phyloP scores from a whole-genome alignment of 2,888 invertebrate genomes.

The Drosophila yooni region DNA sequence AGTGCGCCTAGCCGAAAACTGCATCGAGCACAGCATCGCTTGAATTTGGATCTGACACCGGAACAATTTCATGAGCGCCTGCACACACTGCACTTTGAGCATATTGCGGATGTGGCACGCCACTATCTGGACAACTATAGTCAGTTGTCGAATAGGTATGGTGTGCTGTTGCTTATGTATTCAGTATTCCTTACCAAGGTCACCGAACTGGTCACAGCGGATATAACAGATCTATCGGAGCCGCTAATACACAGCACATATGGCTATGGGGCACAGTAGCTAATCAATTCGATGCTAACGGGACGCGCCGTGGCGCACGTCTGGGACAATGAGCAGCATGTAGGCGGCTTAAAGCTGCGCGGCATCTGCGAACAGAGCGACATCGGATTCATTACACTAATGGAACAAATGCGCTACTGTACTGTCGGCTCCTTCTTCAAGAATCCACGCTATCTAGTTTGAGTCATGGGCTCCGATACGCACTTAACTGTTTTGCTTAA shows the following conservation, averaged over 20 bases:
- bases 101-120: conserved; percentile 89
- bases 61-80: conserved; percentile 88
- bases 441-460: conserved; percentile 95
- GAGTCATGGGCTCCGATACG: conserved; percentile 97
- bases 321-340: conserved; percentile 95
- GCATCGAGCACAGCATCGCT: conserved; percentile 53
- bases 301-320: conserved; percentile 96
- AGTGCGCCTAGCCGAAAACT: conserved; percentile 62
- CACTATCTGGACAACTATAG: conserved; percentile 91
- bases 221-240: conserved; percentile 94
- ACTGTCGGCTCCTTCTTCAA: conserved; percentile 97
- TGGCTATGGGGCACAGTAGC: conserved; percentile 92
- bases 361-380: conserved; percentile 94
- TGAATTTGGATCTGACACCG: conserved; percentile 76
- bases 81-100: conserved; percentile 87
- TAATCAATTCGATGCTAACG: conserved; percentile 96
- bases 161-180: conserved; percentile 94
- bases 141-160: conserved; percentile 91
- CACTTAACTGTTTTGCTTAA: conserved; percentile 92
- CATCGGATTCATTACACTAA: conserved; percentile 95
- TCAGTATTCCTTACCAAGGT: conserved; percentile 96
- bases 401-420: conserved; percentile 97
- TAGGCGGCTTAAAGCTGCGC: conserved; percentile 90
- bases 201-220: conserved; percentile 90
- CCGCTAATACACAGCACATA: conserved; percentile 95